phyloP scores from a whole-genome alignment of 2,113 vertebrate genomes.

The Callipepla squamata region DNA sequence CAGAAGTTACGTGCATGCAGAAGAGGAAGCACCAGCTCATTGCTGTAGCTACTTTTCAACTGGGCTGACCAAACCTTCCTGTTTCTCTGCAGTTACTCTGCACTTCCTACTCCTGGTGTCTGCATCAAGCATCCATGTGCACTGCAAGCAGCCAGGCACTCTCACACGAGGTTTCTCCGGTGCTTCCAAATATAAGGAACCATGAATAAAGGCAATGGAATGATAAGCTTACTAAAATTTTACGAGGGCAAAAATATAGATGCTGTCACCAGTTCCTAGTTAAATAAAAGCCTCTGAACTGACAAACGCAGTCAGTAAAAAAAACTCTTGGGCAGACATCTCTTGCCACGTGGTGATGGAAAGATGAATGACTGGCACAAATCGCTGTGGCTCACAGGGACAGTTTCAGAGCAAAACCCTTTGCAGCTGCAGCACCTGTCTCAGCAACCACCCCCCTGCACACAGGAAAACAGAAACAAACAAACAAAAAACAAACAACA shows the following conservation, averaged over 20 bases:
- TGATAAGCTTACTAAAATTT: background rate
- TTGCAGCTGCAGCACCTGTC: background rate
- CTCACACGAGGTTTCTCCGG: background rate
- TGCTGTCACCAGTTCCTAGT: background rate
- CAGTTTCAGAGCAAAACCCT: background rate
- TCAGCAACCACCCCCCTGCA: background rate
- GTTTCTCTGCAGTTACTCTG: background rate
- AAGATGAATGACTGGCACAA: background rate
- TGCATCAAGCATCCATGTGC: background rate
- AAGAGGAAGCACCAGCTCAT: background rate
- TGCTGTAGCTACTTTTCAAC: background rate
- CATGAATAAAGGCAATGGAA: background rate
- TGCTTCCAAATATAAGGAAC: background rate
- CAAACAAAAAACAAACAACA: background rate
- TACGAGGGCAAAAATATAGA: background rate
- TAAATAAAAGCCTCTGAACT: background rate
- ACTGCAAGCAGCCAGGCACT: background rate
- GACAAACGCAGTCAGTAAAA: background rate
- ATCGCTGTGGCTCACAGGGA: background rate
- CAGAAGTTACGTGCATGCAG: fast-evolving
- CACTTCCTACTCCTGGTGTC: background rate
- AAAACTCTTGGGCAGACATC: background rate
- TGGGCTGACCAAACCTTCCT: background rate
- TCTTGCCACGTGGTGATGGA: fast-evolving
- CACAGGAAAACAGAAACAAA: too few relatives aligned